phyloP scores from a whole-genome alignment of 1,140 invertebrate species.

The Anastatus disparis region DNA sequence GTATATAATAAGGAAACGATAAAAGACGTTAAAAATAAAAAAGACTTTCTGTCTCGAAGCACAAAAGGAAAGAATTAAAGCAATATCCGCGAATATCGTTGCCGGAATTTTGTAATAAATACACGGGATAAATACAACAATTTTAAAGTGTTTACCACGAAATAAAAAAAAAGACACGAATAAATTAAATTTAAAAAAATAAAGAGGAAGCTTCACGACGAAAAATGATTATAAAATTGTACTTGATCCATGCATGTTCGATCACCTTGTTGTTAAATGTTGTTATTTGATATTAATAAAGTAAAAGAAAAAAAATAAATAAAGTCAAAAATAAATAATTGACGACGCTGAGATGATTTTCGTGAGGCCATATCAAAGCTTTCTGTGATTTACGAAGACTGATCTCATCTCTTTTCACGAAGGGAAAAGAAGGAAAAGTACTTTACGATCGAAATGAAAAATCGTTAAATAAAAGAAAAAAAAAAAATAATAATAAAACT shows the following conservation, averaged over 20 bases:
- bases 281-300: constrained; percentile 22
- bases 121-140: neutral
- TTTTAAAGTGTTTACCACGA: neutral
- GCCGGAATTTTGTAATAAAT: constrained; percentile 3
- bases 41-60: neutral
- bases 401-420: constrained; percentile 53
- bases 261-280: constrained; percentile 17
- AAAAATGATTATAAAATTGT: too few species aligned
- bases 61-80: constrained; percentile 7
- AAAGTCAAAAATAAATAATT: too few species aligned
- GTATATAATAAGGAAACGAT: neutral
- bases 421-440: neutral
- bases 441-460: constrained; percentile 4
- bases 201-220: neutral
- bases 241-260: constrained; percentile 7
- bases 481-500: neutral
- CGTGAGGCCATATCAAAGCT: constrained; percentile 63
- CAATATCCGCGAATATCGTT: constrained; percentile 16
- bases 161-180: neutral
- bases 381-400: constrained; percentile 65
- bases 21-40: neutral
- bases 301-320: constrained; percentile 12
- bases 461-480: neutral
- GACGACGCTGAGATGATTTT: constrained; percentile 28
- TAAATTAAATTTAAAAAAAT: too few species aligned